Evolutionary conservation across 1,140 invertebrate genomes (phyloP).

Genomic region (Adelges cooleyi): DNA sequence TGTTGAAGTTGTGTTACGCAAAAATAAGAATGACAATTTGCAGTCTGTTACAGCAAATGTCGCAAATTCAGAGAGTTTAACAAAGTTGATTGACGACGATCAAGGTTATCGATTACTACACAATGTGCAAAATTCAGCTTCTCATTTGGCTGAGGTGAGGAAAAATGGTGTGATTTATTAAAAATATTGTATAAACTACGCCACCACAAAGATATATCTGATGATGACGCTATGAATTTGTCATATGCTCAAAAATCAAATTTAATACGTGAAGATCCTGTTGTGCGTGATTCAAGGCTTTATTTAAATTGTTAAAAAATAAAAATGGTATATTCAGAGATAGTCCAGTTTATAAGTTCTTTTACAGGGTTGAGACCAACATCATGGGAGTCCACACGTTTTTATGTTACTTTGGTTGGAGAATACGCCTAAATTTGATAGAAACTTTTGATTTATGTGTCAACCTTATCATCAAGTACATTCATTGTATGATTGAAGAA

Average conservation of each 20-base stretch:
- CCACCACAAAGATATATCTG: too few relatives aligned
- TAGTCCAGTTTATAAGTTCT: conserved; percentile 35
- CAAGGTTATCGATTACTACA: not conserved
- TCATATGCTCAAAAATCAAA: not conserved
- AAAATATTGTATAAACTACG: not conserved
- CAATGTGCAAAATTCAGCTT: not conserved
- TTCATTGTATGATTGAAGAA: not conserved
- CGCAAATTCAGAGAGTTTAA: conserved; percentile 34
- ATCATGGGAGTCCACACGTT: conserved; percentile 37
- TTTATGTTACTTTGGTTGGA: conserved; percentile 37
- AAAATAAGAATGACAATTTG: conserved; percentile 22
- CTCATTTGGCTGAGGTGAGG: not conserved
- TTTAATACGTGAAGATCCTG: conserved; percentile 16
- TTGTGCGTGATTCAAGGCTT: not conserved
- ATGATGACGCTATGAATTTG: too few relatives aligned
- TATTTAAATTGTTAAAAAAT: too few relatives aligned
- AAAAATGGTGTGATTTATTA: not conserved
- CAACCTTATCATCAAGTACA: not conserved
- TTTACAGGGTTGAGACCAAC: conserved; percentile 37
- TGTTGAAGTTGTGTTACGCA: not conserved
- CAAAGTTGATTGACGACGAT: conserved; percentile 15
- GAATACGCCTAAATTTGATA: too few relatives aligned
- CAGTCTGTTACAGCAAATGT: conserved; percentile 32
- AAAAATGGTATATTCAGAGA: too few relatives aligned
- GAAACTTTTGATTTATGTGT: not conserved